Percentiles rank a stretch among this genome's conserved stretches.
These are phyloP conservation scores for Druon quercuslanigerum DNA, from an alignment of 1,140 invertebrate genomes.

Conservation along the genomic window DNA sequence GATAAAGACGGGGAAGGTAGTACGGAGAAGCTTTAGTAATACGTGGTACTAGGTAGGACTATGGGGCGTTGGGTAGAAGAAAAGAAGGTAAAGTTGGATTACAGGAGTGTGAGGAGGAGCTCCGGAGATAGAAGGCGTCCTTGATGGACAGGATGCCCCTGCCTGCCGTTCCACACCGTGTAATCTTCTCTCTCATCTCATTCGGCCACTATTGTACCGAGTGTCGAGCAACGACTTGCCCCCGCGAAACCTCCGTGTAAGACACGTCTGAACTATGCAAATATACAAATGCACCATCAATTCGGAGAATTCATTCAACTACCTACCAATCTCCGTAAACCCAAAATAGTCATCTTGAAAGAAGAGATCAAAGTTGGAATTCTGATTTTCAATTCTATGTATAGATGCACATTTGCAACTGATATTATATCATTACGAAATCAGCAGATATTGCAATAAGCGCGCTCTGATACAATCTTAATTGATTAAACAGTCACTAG, in stretches of 20 bases:
- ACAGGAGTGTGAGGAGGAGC: slow-evolving; percentile 57
- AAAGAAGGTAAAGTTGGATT: slow-evolving; percentile 52
- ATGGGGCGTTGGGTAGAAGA: slow-evolving; percentile 25
- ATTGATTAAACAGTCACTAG: too few relatives aligned
- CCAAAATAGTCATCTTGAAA: too few relatives aligned
- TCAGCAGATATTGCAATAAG: too few relatives aligned
- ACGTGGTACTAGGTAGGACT: neutral
- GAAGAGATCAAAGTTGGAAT: too few relatives aligned
- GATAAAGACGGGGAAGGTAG: slow-evolving; percentile 36
- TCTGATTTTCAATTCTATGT: too few relatives aligned
- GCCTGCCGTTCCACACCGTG: slow-evolving; percentile 61
- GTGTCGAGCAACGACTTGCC: slow-evolving; percentile 64
- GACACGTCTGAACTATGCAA: slow-evolving; percentile 1
- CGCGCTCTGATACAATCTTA: too few relatives aligned
- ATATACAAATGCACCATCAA: neutral
- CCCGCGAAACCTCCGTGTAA: slow-evolving; percentile 47
- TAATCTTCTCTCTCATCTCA: slow-evolving; percentile 69
- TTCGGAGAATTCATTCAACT: slow-evolving; percentile 13
- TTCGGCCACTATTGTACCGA: slow-evolving; percentile 63
- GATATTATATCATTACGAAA: too few relatives aligned
- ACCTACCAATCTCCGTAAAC: neutral
- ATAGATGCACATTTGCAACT: too few relatives aligned
- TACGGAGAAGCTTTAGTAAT: neutral
- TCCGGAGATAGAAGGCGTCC: slow-evolving; percentile 64
- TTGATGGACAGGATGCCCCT: slow-evolving; percentile 69